Percentiles rank a stretch among this genome's conserved stretches.
Conservation (phyloP, 2,888 invertebrate species). For the Nysson spinosus region DNA sequence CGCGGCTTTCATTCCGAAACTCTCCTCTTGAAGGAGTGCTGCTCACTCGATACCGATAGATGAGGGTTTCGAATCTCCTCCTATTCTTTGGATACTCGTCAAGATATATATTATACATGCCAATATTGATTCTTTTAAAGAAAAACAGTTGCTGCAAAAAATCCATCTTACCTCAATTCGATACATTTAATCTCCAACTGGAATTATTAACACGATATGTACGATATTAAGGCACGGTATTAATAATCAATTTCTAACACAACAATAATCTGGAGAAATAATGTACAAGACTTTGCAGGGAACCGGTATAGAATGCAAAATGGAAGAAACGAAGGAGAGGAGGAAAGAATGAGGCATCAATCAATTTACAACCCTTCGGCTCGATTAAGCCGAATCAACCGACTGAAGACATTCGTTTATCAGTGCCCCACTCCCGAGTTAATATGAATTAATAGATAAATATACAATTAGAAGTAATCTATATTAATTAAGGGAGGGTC, state of each 20-base stretch:
- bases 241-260: no score
- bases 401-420: conserved; percentile 64
- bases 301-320: conserved; percentile 9
- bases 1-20: conserved; percentile 66
- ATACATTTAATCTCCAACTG: no score
- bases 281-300: not conserved
- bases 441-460: conserved; percentile 77
- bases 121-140: no score
- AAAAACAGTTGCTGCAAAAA: no score
- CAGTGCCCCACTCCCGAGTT: conserved; percentile 62
- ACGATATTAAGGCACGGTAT: no score
- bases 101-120: no score
- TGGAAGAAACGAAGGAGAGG: conserved; percentile 40
- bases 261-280: no score
- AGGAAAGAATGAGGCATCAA: conserved; percentile 67
- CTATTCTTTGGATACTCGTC: not conserved
- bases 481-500: conserved; percentile 76
- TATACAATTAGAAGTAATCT: conserved; percentile 77
- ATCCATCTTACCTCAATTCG: no score
- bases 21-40: conserved; percentile 37
- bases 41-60: conserved; percentile 60
- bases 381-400: conserved; percentile 73
- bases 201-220: no score
- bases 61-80: conserved; percentile 22
- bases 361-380: conserved; percentile 75